phyloP scores from a whole-genome alignment of 2,113 vertebrate genomes.

The Cyanocitta stelleri region DNA sequence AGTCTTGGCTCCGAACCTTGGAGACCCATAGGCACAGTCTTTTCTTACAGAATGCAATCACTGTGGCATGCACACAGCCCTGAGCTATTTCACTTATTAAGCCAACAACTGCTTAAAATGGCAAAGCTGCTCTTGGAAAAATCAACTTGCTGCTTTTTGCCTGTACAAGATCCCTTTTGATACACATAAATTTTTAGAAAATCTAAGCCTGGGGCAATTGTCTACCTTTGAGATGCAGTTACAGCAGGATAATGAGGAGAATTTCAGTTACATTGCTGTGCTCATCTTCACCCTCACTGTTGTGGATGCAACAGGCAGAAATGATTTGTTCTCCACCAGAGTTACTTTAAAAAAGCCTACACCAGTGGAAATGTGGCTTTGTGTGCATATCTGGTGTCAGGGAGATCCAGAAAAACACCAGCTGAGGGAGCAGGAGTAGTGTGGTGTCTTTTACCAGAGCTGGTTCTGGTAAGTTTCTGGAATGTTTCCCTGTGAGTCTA shows the following conservation, averaged over 20 bases:
- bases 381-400: background rate
- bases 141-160: conserved; percentile 56
- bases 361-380: background rate
- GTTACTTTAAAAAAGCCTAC: background rate
- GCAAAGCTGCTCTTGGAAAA: conserved; percentile 59
- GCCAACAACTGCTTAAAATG: conserved; percentile 60
- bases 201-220: conserved; percentile 24
- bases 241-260: background rate
- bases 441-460: background rate
- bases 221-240: conserved; percentile 33
- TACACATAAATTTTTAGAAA: conserved; percentile 42
- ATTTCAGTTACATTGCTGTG: background rate
- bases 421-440: background rate
- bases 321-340: background rate
- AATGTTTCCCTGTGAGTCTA: background rate
- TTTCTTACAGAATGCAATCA: conserved; percentile 63
- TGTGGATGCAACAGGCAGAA: background rate
- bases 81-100: conserved; percentile 60
- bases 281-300: background rate
- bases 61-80: conserved; percentile 50
- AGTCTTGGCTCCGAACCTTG: conserved; percentile 45
- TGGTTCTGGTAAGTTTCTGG: background rate
- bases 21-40: conserved; percentile 45
- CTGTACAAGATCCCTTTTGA: conserved; percentile 58
- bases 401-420: background rate